Base-by-base conservation (phyloP, 2,797 vertebrate species). In the Urosaurus nigricauda region DNA sequence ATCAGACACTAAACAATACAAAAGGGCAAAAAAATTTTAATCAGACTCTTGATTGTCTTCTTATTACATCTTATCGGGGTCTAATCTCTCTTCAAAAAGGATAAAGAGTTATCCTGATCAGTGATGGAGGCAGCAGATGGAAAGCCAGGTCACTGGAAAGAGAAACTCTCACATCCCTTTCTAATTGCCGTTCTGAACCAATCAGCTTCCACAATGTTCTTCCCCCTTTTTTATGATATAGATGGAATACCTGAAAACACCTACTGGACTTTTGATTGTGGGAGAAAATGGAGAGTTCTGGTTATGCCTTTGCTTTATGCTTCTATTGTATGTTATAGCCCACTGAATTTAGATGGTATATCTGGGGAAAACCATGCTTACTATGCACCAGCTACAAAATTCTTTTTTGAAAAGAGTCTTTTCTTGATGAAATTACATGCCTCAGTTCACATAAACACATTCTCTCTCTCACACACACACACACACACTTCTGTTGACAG, bases 111-210 rank as follows among this genome's bases (percentile, higher is more conserved):
- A 26, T 32, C 51, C 77, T 73, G 1, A 0, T 90, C 88, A 92
- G 85, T 5, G 26, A 26, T 75, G 29, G 40, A 91, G 70, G 75
- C 79, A 86, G 47, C 40, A 89, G 77, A 32, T 88, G 75, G 47
- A 91, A 90, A 81, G 79, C 75, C 90, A 95, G 85, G 92, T 95
- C 94, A 90, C 24, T 90, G 86, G 86, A 93, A 94, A 92, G 83
- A 81, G 60, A 91, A 56, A 84, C 13, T 0, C 56, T 81, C 83
- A 5, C 29, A 92, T 88, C 87, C 71, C 40, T 75, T 86, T 86
- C 60, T 26, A 47, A 93, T 94, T 86, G 90, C 79, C 90, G 51
- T 89, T 88, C 83, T 40, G 19, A 90, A 93, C 47, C 87, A 93
- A 87, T 32, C 1, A 87, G 43, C 63, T 82, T 74, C 56, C 70